Base-by-base conservation (phyloP, 1,140 invertebrate genomes). In the Brachionus calyciflorus region DNA sequence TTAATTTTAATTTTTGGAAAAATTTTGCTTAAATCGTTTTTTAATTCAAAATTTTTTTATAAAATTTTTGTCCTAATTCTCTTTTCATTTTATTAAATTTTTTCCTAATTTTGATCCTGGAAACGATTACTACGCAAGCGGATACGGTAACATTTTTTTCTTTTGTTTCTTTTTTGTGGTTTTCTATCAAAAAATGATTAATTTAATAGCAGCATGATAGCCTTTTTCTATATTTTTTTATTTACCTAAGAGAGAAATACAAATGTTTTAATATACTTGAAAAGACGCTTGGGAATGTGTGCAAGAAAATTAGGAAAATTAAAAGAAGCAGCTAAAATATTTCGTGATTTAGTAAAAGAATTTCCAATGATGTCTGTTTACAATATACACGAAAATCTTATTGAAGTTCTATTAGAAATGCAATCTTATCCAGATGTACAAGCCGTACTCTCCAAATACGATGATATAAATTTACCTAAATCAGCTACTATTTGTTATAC, bases 401-500 rank as follows among this genome's bases (percentile, higher is more conserved):
- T 98, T 81, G 96, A 99, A 87, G 92, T 91, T 17, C 86, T 98
- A 73, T 85, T 99, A 73, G 94, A 98, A 87, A 91, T 95, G 89
- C 93, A 96, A 84, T 92, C 93, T 0, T 98, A 97, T 85, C 93
- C 94, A 24, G 96, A 98, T 87, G 93, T 93, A 33, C 93, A 98
- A 86, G 93, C 94, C 48, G 92, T 98, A 41, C 85, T 98, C 79
- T 93, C 95, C 12, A 94, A 96, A 85, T 96, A 96, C 85, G 96
- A 98, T 85, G 87, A 98, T 84, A 94, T 94, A 77, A 93, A 90
- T 81, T 86, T 96, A 80, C 94, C 95, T 26, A 96, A 96, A 84
- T 96, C 94, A 75, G 95, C 95, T 10, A 91, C 93, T n/a, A 93
- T 98, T 79, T 95, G 93, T 86, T 98, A 97, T 84, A 98, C 96